Evolutionary conservation across 2,113 vertebrate species (phyloP).

Genomic region (Dolichallabes microphthalmus): DNA sequence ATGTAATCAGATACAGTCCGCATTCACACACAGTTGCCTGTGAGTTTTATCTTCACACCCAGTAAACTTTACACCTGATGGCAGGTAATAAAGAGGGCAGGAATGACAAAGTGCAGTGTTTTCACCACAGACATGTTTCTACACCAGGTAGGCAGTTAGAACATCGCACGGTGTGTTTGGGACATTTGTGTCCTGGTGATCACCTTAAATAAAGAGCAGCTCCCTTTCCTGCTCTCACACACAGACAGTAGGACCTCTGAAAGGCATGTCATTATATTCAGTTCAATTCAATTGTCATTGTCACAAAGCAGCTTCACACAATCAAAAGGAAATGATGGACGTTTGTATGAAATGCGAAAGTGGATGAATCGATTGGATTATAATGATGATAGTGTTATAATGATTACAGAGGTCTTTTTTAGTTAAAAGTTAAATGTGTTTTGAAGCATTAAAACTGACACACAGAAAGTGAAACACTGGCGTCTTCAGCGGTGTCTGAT

Average conservation of each 20-base stretch:
- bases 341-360: no score
- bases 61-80: background rate
- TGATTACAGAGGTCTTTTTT: background rate
- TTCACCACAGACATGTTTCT: background rate
- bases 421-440: background rate
- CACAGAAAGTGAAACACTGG: background rate
- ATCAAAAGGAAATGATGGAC: no score
- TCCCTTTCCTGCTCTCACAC: background rate
- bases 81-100: background rate
- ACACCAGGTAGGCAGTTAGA: background rate
- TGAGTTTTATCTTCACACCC: background rate
- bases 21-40: background rate
- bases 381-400: no score
- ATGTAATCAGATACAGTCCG: no score
- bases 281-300: no score
- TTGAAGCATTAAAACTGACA: background rate
- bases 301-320: no score
- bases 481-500: background rate
- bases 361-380: no score
- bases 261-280: no score
- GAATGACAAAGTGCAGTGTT: conserved; percentile 10
- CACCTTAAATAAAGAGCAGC: background rate
- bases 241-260: no score
- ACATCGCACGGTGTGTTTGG: background rate
- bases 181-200: background rate